Conservation (phyloP, 1,140 invertebrate genomes). For the Zaprionus lachaisei region DNA sequence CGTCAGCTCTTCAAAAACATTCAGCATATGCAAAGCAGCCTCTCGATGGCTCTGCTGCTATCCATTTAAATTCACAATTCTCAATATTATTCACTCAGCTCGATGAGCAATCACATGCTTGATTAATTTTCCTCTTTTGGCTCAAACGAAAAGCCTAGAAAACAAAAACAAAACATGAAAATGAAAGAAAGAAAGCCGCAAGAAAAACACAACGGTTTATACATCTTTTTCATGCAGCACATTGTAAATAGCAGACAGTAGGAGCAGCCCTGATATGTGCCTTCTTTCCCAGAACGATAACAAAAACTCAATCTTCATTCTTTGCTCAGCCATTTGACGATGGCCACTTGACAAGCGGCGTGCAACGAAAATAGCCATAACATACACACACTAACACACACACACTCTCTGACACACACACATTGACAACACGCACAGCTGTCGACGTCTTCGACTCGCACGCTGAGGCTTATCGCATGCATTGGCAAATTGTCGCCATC, state of each 20-base stretch:
- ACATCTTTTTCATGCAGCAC: slow-evolving; percentile 2
- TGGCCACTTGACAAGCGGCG: slow-evolving; percentile 22
- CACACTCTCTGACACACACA: slow-evolving; percentile 12
- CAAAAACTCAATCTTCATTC: slow-evolving; percentile 44
- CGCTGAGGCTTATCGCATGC: slow-evolving; percentile 64
- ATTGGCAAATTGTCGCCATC: slow-evolving; percentile 81
- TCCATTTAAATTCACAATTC: slow-evolving; percentile 23
- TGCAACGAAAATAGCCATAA: slow-evolving; percentile 47
- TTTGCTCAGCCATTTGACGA: slow-evolving; percentile 26
- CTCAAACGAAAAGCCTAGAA: slow-evolving; percentile 2
- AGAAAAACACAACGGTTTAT: not conserved
- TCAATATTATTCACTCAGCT: slow-evolving; percentile 30
- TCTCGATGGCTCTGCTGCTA: not conserved
- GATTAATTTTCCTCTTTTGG: slow-evolving; percentile 36
- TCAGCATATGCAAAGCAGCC: not conserved
- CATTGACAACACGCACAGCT: slow-evolving; percentile 24
- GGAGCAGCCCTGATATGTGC: not conserved
- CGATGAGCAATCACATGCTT: slow-evolving; percentile 47
- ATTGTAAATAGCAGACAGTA: slow-evolving; percentile 15
- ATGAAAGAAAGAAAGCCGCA: not conserved
- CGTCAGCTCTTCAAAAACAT: not conserved
- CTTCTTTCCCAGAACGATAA: slow-evolving; percentile 27
- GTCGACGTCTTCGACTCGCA: slow-evolving; percentile 15
- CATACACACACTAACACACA: slow-evolving; percentile 22
- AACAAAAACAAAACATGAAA: slow-evolving; percentile 13